phyloP scores from a whole-genome alignment of 2,113 vertebrate species.

The Platichthys stellatus region DNA sequence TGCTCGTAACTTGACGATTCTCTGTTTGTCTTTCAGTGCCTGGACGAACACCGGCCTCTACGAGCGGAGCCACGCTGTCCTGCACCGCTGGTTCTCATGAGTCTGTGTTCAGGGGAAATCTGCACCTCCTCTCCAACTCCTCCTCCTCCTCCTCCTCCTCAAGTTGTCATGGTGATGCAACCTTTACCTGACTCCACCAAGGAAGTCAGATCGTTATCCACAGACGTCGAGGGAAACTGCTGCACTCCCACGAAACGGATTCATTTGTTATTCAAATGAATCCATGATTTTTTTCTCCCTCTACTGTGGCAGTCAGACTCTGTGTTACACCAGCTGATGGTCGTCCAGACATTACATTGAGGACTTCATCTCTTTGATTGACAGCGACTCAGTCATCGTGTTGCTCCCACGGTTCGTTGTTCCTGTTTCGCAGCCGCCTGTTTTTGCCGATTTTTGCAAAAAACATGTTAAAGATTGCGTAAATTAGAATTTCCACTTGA shows the following conservation, averaged over 20 bases:
- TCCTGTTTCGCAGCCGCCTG: constrained; percentile 1
- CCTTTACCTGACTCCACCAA: constrained; percentile 28
- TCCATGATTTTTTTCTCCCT: neutral
- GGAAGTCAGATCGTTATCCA: constrained; percentile 61
- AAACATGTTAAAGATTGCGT: neutral
- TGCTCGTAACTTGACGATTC: no score
- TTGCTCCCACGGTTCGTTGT: neutral
- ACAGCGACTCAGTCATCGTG: constrained; percentile 11
- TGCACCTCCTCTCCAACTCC: neutral
- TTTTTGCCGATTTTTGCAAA: neutral
- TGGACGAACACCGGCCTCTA: neutral
- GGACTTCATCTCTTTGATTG: constrained; percentile 54
- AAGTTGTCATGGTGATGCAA: neutral
- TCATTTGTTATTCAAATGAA: constrained; percentile 80
- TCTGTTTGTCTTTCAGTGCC: neutral
- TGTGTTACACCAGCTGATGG: constrained; percentile 43
- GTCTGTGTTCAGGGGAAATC: neutral
- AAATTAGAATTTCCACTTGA: neutral
- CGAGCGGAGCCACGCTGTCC: neutral
- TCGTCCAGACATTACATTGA: constrained; percentile 52
- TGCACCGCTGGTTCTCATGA: neutral
- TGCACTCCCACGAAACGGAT: constrained; percentile 69
- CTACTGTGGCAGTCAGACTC: constrained; percentile 13
- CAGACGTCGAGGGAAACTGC: constrained; percentile 62
- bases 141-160: neutral